These are phyloP conservation scores for Liopterus haemorrhoidalis DNA, from an alignment of 2,888 invertebrate genomes.

Conservation along the genomic window DNA sequence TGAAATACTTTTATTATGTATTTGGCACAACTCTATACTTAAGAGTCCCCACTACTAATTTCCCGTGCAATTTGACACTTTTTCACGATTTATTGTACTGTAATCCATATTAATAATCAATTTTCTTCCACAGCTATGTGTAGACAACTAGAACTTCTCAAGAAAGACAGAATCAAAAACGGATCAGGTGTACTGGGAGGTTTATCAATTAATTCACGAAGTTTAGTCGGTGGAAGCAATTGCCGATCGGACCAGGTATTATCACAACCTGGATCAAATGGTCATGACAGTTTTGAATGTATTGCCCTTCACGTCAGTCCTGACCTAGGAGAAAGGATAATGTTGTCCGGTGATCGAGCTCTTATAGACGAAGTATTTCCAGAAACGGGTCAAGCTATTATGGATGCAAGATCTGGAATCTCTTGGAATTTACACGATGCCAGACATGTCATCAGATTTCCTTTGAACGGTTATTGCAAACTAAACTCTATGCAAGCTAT, in stretches of 20 bases:
- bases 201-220: conserved; percentile 28
- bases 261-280: conserved; percentile 31
- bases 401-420: conserved; percentile 72
- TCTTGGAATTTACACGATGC: conserved; percentile 75
- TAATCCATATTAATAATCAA: conserved; percentile 1
- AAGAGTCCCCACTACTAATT: too few relatives aligned
- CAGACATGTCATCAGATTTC: conserved; percentile 77
- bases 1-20: too few relatives aligned
- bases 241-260: conserved; percentile 34
- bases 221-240: conserved; percentile 26
- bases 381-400: conserved; percentile 70
- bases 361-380: conserved; percentile 72
- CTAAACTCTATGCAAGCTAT: conserved; percentile 84
- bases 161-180: conserved; percentile 61
- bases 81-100: background rate
- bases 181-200: conserved; percentile 40
- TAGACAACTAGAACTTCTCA: conserved; percentile 65
- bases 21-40: too few relatives aligned
- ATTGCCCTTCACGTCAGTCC: conserved; percentile 75
- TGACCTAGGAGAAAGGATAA: conserved; percentile 72
- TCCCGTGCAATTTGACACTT: too few relatives aligned
- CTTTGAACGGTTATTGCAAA: conserved; percentile 83
- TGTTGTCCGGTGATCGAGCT: conserved; percentile 73
- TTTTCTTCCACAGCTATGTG: conserved; percentile 58
- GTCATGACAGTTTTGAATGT: conserved; percentile 61